Evolutionary conservation across 2,113 vertebrate species (phyloP), one percentile per base, ranked within the genome.

Genomic region (Rallus limicola): DNA sequence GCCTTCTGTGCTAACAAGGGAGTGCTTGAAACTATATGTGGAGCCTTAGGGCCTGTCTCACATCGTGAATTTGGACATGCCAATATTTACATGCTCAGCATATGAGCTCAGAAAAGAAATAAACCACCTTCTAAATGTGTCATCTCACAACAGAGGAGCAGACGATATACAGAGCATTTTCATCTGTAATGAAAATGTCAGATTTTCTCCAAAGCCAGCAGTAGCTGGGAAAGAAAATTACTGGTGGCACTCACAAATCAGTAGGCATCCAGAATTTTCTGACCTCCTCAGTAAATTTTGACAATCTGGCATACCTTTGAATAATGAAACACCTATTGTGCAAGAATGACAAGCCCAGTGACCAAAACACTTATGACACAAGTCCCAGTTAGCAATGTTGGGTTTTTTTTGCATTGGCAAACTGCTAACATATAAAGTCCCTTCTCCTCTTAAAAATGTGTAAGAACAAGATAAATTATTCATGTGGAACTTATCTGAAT

Each of bases 381-480:
- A 89, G 31, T 89, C 70, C 34, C 36, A 62, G 62, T 86, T 95
- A 96, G 31, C 28, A 87, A 21, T 56, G 36, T 36, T 36, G 44
- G 20, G 13, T 88, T 89, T 86, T 56, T 76, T 75, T 91, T 93
- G 44, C 58, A 69, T 42, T 86, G 63, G 28, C 36, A 95, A 95
- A 90, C 90, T 67, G 53, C 48, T 74, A 86, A 63, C 74, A 26
- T 75, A 86, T 13, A 72, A 78, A 67, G 62, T 92, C 69, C 48
- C 31, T 90, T 84, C 65, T 91, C 31, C 36, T 59, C 53, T 82
- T 86, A 89, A 79, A 84, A 90, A 67, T 85, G 67, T 86, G 52
- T 80, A 95, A 82, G 84, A 87, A 65, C 34, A 80, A 68, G 56
- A 93, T 94, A 93, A 94, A 97, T 97, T 94, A 95, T 95, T 97